Conservation (phyloP, 2,797 vertebrate genomes). For the Sebastes goodei region DNA sequence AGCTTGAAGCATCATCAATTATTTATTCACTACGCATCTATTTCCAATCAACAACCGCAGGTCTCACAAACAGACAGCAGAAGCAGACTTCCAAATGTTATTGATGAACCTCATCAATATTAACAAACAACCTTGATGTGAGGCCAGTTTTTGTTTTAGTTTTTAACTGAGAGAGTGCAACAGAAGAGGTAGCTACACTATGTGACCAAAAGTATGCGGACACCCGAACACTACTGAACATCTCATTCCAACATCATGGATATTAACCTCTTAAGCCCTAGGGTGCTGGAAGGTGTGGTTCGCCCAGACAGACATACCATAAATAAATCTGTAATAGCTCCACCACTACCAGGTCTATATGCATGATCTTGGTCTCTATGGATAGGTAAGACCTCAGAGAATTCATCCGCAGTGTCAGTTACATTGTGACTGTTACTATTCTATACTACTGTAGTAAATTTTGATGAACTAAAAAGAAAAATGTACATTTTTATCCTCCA, state of each 20-base stretch:
- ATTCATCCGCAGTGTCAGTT: too few relatives aligned
- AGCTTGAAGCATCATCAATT: neutral
- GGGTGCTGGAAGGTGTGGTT: too few relatives aligned
- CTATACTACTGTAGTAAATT: too few relatives aligned
- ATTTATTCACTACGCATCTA: neutral
- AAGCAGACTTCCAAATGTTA: neutral
- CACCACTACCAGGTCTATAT: too few relatives aligned
- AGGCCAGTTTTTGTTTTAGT: neutral
- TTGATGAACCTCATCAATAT: neutral
- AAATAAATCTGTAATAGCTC: too few relatives aligned
- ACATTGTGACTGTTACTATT: too few relatives aligned
- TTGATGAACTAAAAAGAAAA: too few relatives aligned
- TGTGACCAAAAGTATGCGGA: neutral
- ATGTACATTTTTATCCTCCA: rapidly evolving
- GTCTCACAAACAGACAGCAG: neutral
- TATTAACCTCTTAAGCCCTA: too few relatives aligned
- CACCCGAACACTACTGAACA: neutral
- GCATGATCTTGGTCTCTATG: too few relatives aligned
- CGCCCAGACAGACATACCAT: too few relatives aligned
- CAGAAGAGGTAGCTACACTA: neutral
- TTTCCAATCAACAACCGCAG: neutral
- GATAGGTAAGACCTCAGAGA: too few relatives aligned
- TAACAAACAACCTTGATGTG: neutral
- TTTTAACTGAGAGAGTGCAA: neutral
- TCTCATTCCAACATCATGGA: neutral